Conservation (phyloP, 2,888 invertebrate genomes). For the Diloba caeruleocephala region DNA sequence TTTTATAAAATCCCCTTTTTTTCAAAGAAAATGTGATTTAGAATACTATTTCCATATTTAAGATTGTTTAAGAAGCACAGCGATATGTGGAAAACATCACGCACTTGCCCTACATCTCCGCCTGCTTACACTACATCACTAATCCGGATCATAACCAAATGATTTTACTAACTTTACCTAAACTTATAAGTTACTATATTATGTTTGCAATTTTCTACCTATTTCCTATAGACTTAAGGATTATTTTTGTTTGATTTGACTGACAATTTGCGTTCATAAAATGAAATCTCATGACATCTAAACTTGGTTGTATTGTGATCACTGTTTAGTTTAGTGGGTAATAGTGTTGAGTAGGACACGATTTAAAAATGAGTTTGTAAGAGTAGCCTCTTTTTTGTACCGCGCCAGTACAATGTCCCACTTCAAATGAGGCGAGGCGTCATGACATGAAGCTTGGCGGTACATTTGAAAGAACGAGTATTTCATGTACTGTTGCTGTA, state of each 20-base stretch:
- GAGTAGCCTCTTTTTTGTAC: too few species aligned
- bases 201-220: conserved; percentile 20
- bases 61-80: background rate
- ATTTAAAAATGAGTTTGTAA: too few species aligned
- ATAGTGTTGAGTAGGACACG: too few species aligned
- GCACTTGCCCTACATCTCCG: too few species aligned
- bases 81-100: conserved; percentile 22
- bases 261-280: conserved; percentile 13
- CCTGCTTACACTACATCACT: too few species aligned
- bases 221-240: conserved; percentile 6
- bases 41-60: conserved; percentile 12
- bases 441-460: too few species aligned
- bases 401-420: too few species aligned
- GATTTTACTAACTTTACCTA: conserved; percentile 8
- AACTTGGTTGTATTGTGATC: conserved; percentile 33
- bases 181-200: conserved; percentile 23
- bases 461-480: too few species aligned
- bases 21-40: conserved; percentile 20
- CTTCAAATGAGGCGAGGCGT: too few species aligned
- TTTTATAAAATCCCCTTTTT: conserved; percentile 2
- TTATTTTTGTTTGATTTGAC: conserved; percentile 25
- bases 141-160: conserved; percentile 37
- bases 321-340: conserved; percentile 36
- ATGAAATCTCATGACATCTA: conserved; percentile 44
- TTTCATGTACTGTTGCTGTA: too few species aligned